A percentile compares a stretch with the other conserved stretches of the same genome.
Conservation (phyloP, 2,888 invertebrate genomes). For the Platypus cylindrus region DNA sequence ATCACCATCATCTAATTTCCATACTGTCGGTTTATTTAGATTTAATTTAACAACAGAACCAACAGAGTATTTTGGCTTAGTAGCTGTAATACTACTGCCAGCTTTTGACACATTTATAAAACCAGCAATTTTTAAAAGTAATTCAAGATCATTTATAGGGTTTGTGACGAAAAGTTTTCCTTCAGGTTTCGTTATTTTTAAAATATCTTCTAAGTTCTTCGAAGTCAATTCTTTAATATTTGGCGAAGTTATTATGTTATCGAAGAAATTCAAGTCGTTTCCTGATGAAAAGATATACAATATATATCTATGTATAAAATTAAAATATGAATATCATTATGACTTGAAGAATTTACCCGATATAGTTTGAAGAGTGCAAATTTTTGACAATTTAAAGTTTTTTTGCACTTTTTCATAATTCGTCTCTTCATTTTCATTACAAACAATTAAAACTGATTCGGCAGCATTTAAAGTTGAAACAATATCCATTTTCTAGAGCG, state of each 20-base stretch:
- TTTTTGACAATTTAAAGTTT: no score
- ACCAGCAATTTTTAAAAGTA: conserved; percentile 28
- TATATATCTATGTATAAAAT: no score
- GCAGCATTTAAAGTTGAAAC: no score
- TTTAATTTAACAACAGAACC: conserved; percentile 50
- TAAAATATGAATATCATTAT: no score
- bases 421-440: no score
- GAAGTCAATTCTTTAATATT: conserved; percentile 2
- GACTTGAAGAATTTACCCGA: no score
- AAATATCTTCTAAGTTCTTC: conserved; percentile 5
- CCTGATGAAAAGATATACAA: no score
- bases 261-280: conserved; percentile 5
- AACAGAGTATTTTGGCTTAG: conserved; percentile 60
- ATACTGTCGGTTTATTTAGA: conserved; percentile 40
- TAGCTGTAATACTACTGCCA: conserved; percentile 29
- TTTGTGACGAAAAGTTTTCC: conserved; percentile 21
- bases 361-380: no score
- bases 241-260: conserved; percentile 5
- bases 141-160: conserved; percentile 21
- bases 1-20: conserved; percentile 66
- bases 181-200: conserved; percentile 22
- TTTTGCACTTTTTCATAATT: no score
- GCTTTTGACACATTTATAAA: conserved; percentile 25
- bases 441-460: no score
- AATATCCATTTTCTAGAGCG: no score